Evolutionary conservation across 2,888 invertebrate species (phyloP).

Genomic region (Oxystoma pomonae): DNA sequence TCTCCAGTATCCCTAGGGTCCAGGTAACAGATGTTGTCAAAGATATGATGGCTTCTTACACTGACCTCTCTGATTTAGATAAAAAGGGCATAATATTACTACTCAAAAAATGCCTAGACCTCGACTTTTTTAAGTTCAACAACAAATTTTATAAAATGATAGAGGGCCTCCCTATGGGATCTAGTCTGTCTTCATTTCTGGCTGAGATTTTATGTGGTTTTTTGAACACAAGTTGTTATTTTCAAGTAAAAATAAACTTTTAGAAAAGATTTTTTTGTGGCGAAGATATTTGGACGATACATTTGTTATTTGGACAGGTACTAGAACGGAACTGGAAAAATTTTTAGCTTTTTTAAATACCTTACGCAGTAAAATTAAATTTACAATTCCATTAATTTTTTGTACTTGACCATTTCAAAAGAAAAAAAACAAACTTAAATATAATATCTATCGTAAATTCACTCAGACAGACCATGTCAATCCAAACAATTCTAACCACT

Average conservation of each 20-base stretch:
- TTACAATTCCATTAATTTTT: too few species aligned
- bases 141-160: not conserved
- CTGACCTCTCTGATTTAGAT: not conserved
- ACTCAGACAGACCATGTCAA: too few species aligned
- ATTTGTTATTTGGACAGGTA: not conserved
- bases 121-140: not conserved
- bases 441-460: too few species aligned
- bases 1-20: not conserved
- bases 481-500: too few species aligned
- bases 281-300: not conserved
- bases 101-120: not conserved
- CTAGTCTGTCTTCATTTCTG: not conserved
- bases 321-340: not conserved
- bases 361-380: not conserved
- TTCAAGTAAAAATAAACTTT: not conserved
- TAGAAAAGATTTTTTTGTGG: not conserved
- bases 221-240: not conserved
- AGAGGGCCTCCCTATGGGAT: not conserved
- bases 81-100: not conserved
- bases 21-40: not conserved
- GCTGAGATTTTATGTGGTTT: not conserved
- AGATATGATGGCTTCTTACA: not conserved
- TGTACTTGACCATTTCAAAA: too few species aligned
- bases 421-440: too few species aligned
- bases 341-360: not conserved